Conservation (phyloP, 2,113 vertebrate genomes). For the Pygoscelis adeliae region DNA sequence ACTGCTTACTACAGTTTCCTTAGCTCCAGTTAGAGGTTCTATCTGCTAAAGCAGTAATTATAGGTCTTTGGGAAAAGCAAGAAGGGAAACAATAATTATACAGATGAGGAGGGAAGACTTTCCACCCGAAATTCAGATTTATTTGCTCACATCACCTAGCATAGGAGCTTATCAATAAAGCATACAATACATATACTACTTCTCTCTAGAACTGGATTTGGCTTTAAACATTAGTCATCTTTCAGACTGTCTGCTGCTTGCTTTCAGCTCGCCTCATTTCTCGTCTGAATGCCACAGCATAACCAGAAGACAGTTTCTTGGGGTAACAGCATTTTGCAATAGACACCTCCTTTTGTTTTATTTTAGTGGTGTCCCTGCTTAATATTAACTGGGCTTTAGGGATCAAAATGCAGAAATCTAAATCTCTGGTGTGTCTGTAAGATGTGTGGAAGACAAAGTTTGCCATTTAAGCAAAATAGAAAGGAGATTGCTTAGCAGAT, state of each 20-base stretch:
- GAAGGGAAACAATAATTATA: slow-evolving; percentile 54
- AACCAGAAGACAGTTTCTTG: neutral
- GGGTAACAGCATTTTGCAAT: neutral
- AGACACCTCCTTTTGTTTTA: neutral
- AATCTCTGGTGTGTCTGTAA: neutral
- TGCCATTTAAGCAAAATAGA: neutral
- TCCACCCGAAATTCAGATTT: slow-evolving; percentile 47
- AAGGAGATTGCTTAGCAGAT: neutral
- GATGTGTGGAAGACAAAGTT: neutral
- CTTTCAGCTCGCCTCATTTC: neutral
- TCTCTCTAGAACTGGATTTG: neutral
- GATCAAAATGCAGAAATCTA: neutral
- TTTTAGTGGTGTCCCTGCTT: neutral
- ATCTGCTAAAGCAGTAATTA: slow-evolving; percentile 70
- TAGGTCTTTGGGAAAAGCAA: slow-evolving; percentile 52
- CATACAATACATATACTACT: neutral
- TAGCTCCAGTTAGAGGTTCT: slow-evolving; percentile 61
- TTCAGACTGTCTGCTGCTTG: neutral
- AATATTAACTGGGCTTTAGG: neutral
- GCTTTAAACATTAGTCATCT: neutral
- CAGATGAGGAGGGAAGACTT: slow-evolving; percentile 27
- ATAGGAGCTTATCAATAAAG: slow-evolving; percentile 22
- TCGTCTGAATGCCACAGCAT: neutral
- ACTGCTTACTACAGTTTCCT: slow-evolving; percentile 59
- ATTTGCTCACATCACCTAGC: slow-evolving; percentile 23